Evolutionary conservation across 2,888 invertebrate genomes (phyloP).

Genomic region (Koerneria pararmatus): DNA sequence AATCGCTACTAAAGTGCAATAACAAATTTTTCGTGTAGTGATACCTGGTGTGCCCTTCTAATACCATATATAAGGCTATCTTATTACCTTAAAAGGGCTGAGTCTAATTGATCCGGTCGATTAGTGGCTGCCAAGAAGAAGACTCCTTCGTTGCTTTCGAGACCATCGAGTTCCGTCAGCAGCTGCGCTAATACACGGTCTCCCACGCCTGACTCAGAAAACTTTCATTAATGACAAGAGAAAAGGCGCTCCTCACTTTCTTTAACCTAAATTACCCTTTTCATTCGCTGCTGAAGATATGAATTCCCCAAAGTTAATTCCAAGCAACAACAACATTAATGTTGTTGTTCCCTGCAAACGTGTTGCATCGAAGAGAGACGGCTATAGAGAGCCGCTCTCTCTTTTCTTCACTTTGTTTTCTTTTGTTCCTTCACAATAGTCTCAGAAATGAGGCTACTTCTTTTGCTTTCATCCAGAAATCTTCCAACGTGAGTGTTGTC

Average conservation of each 20-base stretch:
- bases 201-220: conserved; percentile 65
- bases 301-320: too few relatives aligned
- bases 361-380: neutral
- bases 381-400: too few relatives aligned
- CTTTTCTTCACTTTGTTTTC: too few relatives aligned
- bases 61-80: neutral
- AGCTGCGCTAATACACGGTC: conserved; percentile 83
- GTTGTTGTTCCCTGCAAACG: neutral
- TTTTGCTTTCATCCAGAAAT: too few relatives aligned
- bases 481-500: too few relatives aligned
- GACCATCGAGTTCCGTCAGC: conserved; percentile 88
- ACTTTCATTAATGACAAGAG: neutral
- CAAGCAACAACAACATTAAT: too few relatives aligned
- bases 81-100: conserved; percentile 72
- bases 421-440: too few relatives aligned
- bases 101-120: conserved; percentile 89
- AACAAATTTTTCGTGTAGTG: neutral
- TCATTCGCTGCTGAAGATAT: too few relatives aligned
- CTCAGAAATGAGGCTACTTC: too few relatives aligned
- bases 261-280: too few relatives aligned
- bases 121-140: conserved; percentile 93
- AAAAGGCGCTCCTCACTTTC: neutral
- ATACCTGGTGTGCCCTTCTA: neutral
- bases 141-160: conserved; percentile 76
- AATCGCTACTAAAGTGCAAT: neutral